Percentiles rank a stretch among this genome's conserved stretches.
Evolutionary conservation across 1,140 invertebrate species (phyloP).

Genomic region (Drosophila albomicans): DNA sequence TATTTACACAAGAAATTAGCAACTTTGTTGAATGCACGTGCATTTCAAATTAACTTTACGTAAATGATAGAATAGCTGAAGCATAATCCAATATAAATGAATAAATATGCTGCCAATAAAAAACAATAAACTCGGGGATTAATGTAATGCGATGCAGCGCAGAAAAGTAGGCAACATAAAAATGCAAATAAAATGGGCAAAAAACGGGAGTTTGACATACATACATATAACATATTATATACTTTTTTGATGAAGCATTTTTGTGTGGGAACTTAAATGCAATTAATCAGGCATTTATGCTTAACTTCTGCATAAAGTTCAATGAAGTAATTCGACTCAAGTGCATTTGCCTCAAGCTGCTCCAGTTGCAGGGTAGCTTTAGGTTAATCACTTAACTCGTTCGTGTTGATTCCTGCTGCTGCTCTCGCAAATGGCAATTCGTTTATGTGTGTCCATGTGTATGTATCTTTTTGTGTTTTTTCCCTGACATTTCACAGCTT

Average conservation of each 20-base stretch:
- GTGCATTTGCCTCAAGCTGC: no score
- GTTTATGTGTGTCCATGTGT: background rate
- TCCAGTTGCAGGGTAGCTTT: no score
- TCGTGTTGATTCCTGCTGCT: no score
- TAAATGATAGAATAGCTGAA: background rate
- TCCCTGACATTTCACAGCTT: conserved; percentile 46
- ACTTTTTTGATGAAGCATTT: no score
- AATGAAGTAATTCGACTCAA: no score
- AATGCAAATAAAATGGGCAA: background rate
- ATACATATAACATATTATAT: no score
- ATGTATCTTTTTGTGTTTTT: conserved; percentile 13
- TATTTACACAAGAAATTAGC: background rate
- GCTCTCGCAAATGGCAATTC: background rate
- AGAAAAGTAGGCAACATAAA: background rate
- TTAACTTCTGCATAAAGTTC: no score
- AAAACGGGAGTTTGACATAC: background rate
- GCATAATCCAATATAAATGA: conserved; percentile 3
- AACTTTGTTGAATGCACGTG: background rate
- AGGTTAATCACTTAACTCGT: no score
- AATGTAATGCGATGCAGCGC: background rate
- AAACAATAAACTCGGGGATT: background rate
- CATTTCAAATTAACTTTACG: background rate
- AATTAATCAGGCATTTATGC: no score
- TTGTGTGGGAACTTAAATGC: no score
- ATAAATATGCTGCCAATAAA: background rate